Percentiles rank a stretch among this genome's conserved stretches.
phyloP scores from a whole-genome alignment of 1,140 invertebrate species.

The Drosophila guanche region DNA sequence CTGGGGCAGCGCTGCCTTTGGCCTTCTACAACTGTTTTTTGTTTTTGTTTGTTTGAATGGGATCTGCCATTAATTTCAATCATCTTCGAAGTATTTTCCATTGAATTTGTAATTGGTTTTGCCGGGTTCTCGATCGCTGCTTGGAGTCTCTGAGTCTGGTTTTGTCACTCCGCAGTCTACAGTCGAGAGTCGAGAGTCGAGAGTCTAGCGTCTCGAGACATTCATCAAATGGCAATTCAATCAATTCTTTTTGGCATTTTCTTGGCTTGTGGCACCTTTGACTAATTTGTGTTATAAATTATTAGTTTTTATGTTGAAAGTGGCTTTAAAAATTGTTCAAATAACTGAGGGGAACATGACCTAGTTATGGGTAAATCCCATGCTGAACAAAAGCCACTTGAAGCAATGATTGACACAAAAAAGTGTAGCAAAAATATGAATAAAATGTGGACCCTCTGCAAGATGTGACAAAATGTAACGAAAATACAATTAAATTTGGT shows the following conservation, averaged over 20 bases:
- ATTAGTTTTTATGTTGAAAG: slow-evolving; percentile 2
- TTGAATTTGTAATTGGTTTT: slow-evolving; percentile 31
- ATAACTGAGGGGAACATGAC: not conserved
- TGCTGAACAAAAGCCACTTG: slow-evolving; percentile 44
- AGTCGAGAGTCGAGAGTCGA: no score
- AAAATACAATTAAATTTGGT: slow-evolving; percentile 36
- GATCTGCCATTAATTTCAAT: slow-evolving; percentile 58
- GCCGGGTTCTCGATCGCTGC: slow-evolving; percentile 3
- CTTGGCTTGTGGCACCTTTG: not conserved
- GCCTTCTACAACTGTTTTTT: slow-evolving; percentile 25
- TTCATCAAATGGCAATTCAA: slow-evolving; percentile 45
- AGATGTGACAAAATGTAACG: slow-evolving; percentile 52
- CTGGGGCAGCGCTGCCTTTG: slow-evolving; percentile 10
- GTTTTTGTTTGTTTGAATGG: slow-evolving; percentile 35
- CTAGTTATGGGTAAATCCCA: slow-evolving; percentile 5
- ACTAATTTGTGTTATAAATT: slow-evolving; percentile 35
- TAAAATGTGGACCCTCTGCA: slow-evolving; percentile 2
- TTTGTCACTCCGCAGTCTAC: slow-evolving; percentile 14
- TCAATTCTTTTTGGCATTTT: slow-evolving; percentile 41
- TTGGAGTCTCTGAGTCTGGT: slow-evolving; percentile 7
- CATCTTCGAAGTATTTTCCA: slow-evolving; percentile 34
- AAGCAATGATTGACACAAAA: slow-evolving; percentile 44
- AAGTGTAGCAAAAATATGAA: slow-evolving; percentile 31
- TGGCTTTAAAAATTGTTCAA: not conserved
- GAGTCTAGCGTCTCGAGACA: no score